Base-by-base conservation (phyloP, 37 sponge, comb jelly and placozoan genomes). In the Beroe ovata region DNA sequence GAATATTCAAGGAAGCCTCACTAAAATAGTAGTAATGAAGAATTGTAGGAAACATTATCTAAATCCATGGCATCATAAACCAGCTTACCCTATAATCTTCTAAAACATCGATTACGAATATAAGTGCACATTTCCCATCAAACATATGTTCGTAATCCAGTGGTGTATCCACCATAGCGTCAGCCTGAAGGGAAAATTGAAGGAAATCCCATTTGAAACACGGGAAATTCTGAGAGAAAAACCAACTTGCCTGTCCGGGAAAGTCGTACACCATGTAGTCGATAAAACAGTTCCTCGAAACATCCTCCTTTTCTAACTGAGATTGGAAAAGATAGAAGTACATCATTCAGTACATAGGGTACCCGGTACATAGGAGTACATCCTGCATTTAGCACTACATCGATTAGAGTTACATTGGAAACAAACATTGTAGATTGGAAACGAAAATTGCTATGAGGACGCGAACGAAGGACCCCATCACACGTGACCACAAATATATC, bases 301-400 rank as follows among this genome's bases (percentile, higher is more conserved):
- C 84, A 26, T 77, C 84, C 23, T 77, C 84, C 1, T 77, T 33
- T 40, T 77, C 54, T 36, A 77, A 77, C 84, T 77, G 84, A 40
- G 21, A 77, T 25, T 18, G 25, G 25, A 16, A 25, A 61, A 61
- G 8, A 25, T 61, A 6, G 63, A 47, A n/a, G n/a, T n/a, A n/a
- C n/a, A n/a, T n/a, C n/a, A n/a, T n/a, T n/a, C n/a, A n/a, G n/a
- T n/a, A n/a, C n/a, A n/a, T n/a, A n/a, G n/a, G n/a, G n/a, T n/a
- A n/a, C n/a, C n/a, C n/a, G n/a, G n/a, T n/a, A n/a, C n/a, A n/a
- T n/a, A n/a, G n/a, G n/a, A n/a, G n/a, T n/a, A n/a, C n/a, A n/a
- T n/a, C n/a, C n/a, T n/a, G n/a, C n/a, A n/a, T n/a, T n/a, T n/a
- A n/a, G n/a, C n/a, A n/a, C n/a, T n/a, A n/a, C n/a, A n/a, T n/a